Evolutionary conservation across 2,113 vertebrate genomes (phyloP), one percentile per base, ranked within the genome.

Genomic region (Sinosuthora webbiana): DNA sequence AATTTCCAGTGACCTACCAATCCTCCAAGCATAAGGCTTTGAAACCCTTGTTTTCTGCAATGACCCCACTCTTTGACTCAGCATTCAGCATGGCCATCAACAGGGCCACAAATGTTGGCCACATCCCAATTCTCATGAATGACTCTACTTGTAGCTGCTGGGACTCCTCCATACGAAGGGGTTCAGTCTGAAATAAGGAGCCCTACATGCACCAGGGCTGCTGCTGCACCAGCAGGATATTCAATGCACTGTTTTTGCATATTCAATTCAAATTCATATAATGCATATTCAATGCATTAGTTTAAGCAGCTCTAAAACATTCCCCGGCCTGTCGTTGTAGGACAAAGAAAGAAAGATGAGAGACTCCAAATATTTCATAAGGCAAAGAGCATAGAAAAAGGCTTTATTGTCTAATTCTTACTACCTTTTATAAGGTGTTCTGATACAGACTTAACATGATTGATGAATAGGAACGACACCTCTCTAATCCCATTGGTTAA

Each of bases 81-180:
- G 74, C 24, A n/a, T 59, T 86, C 76, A 69, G n/a, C 31, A 35
- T 8, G 15, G 52, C 49, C n/a, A 56, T 62, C 63, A 83, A 28
- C 30, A 23, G 0, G 0, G 6, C 24, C 53, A 57, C 31, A 73
- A 37, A 70, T 35, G 33, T 33, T 62, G 42, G 30, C 68, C 70
- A 39, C 9, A 30, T 18, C 10, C 7, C 3, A 67, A 22, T 70
- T 55, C 70, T 52, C 53, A 39, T 19, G 30, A 44, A 4, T 21
- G 15, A 53, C 41, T 64, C 23, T 12, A 5, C 44, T 31, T 15
- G 3, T 21, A 50, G 73, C 39, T 89, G 33, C 42, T 74, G 55
- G 22, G 80, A 50, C 23, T 55, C 14, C 16, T 6, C 2, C 20
- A 20, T 6, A 55, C 0, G 0, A 39, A 6, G 28, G 37, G 6